Evolutionary conservation across 1,140 invertebrate genomes (phyloP).

Genomic region (Bombus sibiricus): DNA sequence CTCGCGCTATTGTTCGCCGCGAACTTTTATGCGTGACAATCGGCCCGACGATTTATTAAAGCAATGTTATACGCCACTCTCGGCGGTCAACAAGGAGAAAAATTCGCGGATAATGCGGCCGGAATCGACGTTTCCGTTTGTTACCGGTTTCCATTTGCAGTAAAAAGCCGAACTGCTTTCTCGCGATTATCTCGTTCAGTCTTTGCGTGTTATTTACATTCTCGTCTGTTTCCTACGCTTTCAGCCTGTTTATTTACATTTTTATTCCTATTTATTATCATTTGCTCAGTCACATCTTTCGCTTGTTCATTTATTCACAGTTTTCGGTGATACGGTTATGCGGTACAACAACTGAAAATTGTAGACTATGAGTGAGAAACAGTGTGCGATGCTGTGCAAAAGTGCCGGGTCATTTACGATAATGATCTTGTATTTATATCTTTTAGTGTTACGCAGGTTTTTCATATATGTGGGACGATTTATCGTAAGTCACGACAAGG

Average conservation of each 20-base stretch:
- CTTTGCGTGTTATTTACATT: neutral
- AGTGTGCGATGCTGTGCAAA: too few relatives aligned
- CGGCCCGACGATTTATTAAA: neutral
- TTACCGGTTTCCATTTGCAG: neutral
- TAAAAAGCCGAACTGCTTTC: neutral
- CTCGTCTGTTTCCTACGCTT: neutral
- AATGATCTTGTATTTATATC: too few relatives aligned
- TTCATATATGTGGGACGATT: too few relatives aligned
- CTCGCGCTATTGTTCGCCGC: neutral
- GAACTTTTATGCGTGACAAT: neutral
- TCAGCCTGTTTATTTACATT: neutral
- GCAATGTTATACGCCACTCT: neutral
- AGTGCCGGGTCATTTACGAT: too few relatives aligned
- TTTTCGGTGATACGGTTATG: too few relatives aligned
- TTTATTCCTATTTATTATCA: neutral
- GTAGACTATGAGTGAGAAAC: too few relatives aligned
- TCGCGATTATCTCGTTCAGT: neutral
- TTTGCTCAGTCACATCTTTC: neutral
- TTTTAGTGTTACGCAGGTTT: too few relatives aligned
- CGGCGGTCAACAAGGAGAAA: neutral
- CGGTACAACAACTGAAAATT: too few relatives aligned
- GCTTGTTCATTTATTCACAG: neutral
- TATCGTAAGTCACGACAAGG: too few relatives aligned
- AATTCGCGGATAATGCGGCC: neutral
- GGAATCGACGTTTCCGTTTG: neutral